Percentiles rank a stretch among this genome's conserved stretches.
Evolutionary conservation across 1,140 invertebrate genomes (phyloP).

Genomic region (Penaeus japonicus): DNA sequence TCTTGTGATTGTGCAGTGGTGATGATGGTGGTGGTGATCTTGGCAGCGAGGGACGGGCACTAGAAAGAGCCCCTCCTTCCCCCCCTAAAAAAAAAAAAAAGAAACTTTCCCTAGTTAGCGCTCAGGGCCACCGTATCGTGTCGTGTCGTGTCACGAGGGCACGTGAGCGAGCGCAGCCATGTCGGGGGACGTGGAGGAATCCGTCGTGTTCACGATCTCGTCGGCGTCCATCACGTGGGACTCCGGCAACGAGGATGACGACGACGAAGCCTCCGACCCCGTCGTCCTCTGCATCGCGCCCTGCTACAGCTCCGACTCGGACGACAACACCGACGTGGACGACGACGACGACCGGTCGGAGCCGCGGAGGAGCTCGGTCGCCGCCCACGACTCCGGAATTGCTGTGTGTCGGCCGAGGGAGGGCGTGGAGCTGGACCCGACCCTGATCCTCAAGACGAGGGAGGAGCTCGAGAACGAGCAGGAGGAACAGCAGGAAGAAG

Average conservation of each 20-base stretch:
- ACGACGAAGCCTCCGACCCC: not conserved
- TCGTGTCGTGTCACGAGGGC: too few species aligned
- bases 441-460: not conserved
- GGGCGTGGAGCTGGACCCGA: not conserved
- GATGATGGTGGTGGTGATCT: too few species aligned
- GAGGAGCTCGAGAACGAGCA: not conserved
- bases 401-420: conserved; percentile 28
- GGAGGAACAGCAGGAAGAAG: not conserved
- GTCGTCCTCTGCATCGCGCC: conserved; percentile 33
- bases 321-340: not conserved
- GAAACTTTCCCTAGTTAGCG: too few species aligned
- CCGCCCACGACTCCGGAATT: conserved; percentile 43
- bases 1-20: too few species aligned
- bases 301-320: conserved; percentile 37
- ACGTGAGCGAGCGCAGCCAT: not conserved
- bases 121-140: too few species aligned
- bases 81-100: too few species aligned
- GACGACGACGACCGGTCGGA: conserved; percentile 18
- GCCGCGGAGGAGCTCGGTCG: not conserved
- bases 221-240: conserved; percentile 31
- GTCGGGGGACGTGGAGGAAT: conserved; percentile 9
- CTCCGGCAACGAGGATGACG: conserved; percentile 17
- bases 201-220: not conserved
- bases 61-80: too few species aligned
- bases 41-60: too few species aligned